A percentile compares a stretch with the other conserved stretches of the same genome.
phyloP scores from a whole-genome alignment of 2,113 vertebrate genomes.

The Tyrannus savana region DNA sequence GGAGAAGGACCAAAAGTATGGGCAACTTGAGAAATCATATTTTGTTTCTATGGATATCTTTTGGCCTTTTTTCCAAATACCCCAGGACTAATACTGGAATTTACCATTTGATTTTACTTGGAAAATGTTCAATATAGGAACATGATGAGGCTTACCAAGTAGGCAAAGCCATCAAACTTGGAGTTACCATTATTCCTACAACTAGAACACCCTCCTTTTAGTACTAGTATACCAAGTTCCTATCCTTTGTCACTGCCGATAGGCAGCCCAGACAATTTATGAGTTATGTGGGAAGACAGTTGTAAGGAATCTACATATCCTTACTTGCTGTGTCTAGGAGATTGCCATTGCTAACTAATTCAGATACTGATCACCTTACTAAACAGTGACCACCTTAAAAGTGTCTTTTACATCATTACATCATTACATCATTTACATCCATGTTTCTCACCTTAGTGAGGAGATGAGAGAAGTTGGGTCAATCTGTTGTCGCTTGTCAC shows the following conservation, averaged over 20 bases:
- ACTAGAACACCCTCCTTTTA: not conserved
- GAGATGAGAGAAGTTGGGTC: not conserved
- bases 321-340: not conserved
- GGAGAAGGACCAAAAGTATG: not conserved
- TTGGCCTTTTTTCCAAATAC: not conserved
- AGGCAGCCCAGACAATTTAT: not conserved
- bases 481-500: slow-evolving; percentile 18
- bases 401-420: not conserved
- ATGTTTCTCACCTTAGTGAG: no score
- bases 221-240: not conserved
- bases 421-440: no score
- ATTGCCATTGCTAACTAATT: not conserved
- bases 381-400: not conserved
- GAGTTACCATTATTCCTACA: not conserved
- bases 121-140: not conserved
- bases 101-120: not conserved
- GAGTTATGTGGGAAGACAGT: accelerated
- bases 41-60: not conserved
- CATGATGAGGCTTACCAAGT: not conserved
- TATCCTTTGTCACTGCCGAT: not conserved
- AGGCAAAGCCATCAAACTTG: not conserved
- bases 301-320: not conserved
- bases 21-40: not conserved
- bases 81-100: not conserved
- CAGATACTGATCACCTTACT: not conserved